Conservation (phyloP, 2,888 invertebrate genomes). For the Helicoverpa assulta region DNA sequence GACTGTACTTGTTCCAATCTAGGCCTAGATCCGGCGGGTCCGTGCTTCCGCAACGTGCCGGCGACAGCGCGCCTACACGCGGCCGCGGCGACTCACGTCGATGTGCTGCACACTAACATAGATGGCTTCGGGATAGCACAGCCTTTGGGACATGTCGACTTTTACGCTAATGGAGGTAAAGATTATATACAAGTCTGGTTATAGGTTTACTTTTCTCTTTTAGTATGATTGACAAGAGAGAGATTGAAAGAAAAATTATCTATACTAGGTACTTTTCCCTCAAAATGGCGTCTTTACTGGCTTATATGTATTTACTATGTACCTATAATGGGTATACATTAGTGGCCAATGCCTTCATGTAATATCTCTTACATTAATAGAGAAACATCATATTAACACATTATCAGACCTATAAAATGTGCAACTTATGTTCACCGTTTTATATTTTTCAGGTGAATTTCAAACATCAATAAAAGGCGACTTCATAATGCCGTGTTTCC, state of each 20-base stretch:
- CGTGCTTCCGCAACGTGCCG: constrained; percentile 82
- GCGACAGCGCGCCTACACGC: constrained; percentile 75
- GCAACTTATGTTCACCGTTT: neutral
- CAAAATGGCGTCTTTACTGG: too few species aligned
- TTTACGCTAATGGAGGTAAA: constrained; percentile 85
- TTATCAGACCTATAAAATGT: neutral
- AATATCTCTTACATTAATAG: too few species aligned
- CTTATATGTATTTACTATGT: too few species aligned
- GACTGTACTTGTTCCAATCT: constrained; percentile 1
- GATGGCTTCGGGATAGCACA: constrained; percentile 85
- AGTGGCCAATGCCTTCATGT: too few species aligned
- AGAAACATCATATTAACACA: neutral
- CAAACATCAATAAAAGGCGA: constrained; percentile 76
- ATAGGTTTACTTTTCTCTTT: too few species aligned
- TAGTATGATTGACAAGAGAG: too few species aligned
- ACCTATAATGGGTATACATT: too few species aligned
- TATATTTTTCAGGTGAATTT: constrained; percentile 77
- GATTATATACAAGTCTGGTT: neutral
- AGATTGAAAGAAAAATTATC: too few species aligned
- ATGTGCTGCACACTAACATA: constrained; percentile 83
- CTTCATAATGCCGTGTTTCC: constrained; percentile 82
- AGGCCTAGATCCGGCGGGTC: constrained; percentile 86
- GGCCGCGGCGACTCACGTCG: constrained; percentile 75
- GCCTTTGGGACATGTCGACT: constrained; percentile 81
- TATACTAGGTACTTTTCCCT: too few species aligned